Evolutionary conservation across 2,797 vertebrate genomes (phyloP).

Genomic region (Cottoperca gobio): DNA sequence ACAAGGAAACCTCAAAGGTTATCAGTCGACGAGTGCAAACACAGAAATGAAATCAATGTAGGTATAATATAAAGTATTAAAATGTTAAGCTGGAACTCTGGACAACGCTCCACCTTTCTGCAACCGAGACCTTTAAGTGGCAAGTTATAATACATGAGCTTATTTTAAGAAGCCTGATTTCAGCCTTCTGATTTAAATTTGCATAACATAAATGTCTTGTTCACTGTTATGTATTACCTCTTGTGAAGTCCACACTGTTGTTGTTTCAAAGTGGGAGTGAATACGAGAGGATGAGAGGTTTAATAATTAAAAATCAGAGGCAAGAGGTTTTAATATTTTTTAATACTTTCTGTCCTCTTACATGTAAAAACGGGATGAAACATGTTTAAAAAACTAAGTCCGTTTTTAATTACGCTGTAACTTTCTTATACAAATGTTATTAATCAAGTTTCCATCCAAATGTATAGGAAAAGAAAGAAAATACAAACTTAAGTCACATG

Average conservation of each 20-base stretch:
- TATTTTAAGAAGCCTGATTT: neutral
- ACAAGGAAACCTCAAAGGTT: neutral
- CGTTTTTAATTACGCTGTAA: no score
- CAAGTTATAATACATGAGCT: no score
- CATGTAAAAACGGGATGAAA: neutral
- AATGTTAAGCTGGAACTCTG: neutral
- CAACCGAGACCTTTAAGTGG: no score
- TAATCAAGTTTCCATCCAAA: no score
- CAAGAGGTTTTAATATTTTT: neutral
- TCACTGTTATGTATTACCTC: neutral
- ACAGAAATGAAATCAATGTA: neutral
- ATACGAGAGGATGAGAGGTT: neutral
- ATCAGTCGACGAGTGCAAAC: neutral
- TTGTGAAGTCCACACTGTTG: neutral
- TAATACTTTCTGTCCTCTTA: neutral
- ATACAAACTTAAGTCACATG: no score
- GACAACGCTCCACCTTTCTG: no score
- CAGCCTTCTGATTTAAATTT: constrained; percentile 4
- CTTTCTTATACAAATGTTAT: no score
- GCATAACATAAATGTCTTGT: neutral
- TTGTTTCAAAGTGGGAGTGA: neutral
- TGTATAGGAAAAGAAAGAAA: no score
- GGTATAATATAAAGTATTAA: neutral
- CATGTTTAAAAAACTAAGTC: neutral
- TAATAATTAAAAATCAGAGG: neutral